phyloP scores from a whole-genome alignment of 2,113 vertebrate species.

The Hoplias malabaricus region DNA sequence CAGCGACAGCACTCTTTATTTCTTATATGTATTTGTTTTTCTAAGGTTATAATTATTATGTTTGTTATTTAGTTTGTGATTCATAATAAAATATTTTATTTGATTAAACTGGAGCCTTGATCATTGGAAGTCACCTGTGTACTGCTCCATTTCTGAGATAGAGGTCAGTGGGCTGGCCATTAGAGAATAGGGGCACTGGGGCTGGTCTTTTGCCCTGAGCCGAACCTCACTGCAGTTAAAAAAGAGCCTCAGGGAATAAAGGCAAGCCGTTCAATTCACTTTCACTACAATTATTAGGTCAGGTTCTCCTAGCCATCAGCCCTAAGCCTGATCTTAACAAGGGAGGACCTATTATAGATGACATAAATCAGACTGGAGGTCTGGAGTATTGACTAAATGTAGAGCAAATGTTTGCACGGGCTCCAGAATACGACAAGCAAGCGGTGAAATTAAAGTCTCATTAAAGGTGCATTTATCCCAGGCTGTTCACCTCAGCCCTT shows the following conservation, averaged over 20 bases:
- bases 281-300: constrained; percentile 36
- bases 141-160: neutral
- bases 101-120: too few relatives aligned
- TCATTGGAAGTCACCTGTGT: too few relatives aligned
- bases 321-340: constrained; percentile 13
- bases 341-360: neutral
- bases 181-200: constrained; percentile 11
- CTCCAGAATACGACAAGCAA: neutral
- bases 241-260: neutral
- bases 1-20: too few relatives aligned
- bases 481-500: neutral
- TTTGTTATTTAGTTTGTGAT: too few relatives aligned
- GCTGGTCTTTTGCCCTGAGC: neutral
- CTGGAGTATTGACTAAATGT: constrained; percentile 13
- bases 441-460: constrained; percentile 9
- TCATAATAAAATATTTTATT: too few relatives aligned
- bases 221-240: neutral
- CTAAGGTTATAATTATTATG: too few relatives aligned
- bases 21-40: too few relatives aligned
- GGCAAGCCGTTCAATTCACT: constrained; percentile 18
- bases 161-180: neutral
- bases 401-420: neutral
- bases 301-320: constrained; percentile 14
- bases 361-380: constrained; percentile 21
- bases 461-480: constrained; percentile 9